Conservation (phyloP, 23 tunicate genomes). For the Styela plicata region DNA sequence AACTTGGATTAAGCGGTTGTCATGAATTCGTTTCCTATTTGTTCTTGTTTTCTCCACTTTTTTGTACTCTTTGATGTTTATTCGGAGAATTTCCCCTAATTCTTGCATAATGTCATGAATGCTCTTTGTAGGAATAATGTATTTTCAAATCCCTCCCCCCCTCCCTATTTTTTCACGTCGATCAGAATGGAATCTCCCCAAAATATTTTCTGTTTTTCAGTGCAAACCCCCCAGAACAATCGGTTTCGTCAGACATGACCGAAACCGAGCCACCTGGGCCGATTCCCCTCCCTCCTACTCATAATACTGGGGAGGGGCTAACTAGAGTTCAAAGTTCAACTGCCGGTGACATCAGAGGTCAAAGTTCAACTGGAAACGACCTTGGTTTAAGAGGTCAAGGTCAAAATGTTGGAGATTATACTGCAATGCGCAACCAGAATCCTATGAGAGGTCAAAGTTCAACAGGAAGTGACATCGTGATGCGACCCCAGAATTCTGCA, state of each 20-base stretch:
- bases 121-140: too few species aligned
- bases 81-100: too few species aligned
- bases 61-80: too few species aligned
- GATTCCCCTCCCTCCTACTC: neutral
- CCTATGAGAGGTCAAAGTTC: constrained; percentile 17
- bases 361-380: neutral
- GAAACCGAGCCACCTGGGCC: neutral
- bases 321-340: neutral
- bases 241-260: neutral
- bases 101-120: too few species aligned
- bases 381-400: neutral
- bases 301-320: neutral
- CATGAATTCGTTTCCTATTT: too few species aligned
- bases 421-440: neutral
- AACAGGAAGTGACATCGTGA: neutral
- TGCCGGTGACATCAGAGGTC: neutral
- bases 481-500: neutral
- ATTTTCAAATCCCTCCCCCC: too few species aligned
- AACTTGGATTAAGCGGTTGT: too few species aligned
- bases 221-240: neutral
- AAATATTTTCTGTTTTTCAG: neutral
- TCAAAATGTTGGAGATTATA: neutral
- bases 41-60: too few species aligned
- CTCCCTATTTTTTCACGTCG: neutral
- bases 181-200: neutral